phyloP scores from a whole-genome alignment of 64 coral and sea anemone genomes.

The Montipora capricornis region DNA sequence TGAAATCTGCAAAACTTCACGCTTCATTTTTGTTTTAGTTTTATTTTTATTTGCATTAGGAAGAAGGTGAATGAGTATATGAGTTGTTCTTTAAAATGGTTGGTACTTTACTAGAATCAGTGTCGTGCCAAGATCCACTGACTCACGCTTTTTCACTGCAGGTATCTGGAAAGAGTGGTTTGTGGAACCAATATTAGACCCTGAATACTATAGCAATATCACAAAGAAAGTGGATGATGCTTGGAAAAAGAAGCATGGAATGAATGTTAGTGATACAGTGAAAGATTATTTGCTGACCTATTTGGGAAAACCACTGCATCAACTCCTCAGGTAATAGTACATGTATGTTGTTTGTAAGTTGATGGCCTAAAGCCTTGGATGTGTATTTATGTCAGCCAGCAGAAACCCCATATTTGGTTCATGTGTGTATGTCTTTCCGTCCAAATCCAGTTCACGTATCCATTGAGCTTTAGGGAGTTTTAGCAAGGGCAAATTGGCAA shows the following conservation, averaged over 20 bases:
- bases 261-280: conserved; percentile 73
- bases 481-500: no score
- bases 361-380: no score
- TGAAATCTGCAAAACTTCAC: no score
- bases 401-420: no score
- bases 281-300: conserved; percentile 87
- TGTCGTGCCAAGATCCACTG: neutral
- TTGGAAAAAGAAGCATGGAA: conserved; percentile 69
- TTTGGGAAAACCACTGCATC: conserved; percentile 75
- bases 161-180: conserved; percentile 85
- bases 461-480: no score
- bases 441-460: no score
- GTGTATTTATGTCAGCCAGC: no score
- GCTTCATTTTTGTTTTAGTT: no score
- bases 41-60: no score
- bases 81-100: no score
- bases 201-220: conserved; percentile 71
- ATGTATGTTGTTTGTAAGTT: neutral
- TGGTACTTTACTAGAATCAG: neutral
- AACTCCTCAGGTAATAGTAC: conserved; percentile 60
- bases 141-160: neutral
- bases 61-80: no score
- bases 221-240: conserved; percentile 45
- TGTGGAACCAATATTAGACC: conserved; percentile 38
- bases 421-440: no score